Base-by-base conservation (phyloP, 2,888 invertebrate genomes). In the Adelognathus sp. region DNA sequence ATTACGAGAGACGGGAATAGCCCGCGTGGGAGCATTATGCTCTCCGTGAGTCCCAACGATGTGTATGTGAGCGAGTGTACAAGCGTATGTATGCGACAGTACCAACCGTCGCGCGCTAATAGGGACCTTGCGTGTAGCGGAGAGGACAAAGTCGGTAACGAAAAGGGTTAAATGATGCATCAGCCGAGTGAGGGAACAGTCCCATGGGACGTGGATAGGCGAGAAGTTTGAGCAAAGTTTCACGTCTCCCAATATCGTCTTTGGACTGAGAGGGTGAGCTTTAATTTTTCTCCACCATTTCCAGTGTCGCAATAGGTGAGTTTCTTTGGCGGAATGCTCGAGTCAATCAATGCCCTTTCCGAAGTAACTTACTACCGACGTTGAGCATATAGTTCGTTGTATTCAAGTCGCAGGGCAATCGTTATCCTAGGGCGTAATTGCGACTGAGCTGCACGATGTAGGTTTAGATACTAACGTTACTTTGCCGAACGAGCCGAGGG, bases 1-100 rank as follows among this genome's bases (percentile, higher is more conserved):
- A 78, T 78, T 78, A 78, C 78, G 69, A 74, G 74, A 58, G 69
- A 78, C 74, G 78, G 69, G 64, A 78, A 74, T 74, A 74, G 78
- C 74, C 64, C 74, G 63, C 52, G 78, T 64, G 78, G 74, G 74
- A 77, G 76, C 61, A n/a, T 52, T 21, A 71, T 60, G 44, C 44
- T 71, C 54, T 24, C 41, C 52, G 33, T 33, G 52, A 66, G 61
- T 31, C 50, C 52, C 36, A 52, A 36, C 16, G 52, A 36, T 52
- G 64, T 50, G 29, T 36, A n/a, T 31, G 46, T 46, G 5, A 5
- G n/a, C n/a, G n/a, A 14, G 16, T 56, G 9, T 14, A 16, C 14
- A 16, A 9, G 16, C 27, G 9, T 18, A 18, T 33, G 11, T 5
- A 36, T 36, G 3, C 9, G 1, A n/a, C 9, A 4, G n/a, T 39